Evolutionary conservation across 2,888 invertebrate genomes (phyloP).

Genomic region (Terebella lapidaria): DNA sequence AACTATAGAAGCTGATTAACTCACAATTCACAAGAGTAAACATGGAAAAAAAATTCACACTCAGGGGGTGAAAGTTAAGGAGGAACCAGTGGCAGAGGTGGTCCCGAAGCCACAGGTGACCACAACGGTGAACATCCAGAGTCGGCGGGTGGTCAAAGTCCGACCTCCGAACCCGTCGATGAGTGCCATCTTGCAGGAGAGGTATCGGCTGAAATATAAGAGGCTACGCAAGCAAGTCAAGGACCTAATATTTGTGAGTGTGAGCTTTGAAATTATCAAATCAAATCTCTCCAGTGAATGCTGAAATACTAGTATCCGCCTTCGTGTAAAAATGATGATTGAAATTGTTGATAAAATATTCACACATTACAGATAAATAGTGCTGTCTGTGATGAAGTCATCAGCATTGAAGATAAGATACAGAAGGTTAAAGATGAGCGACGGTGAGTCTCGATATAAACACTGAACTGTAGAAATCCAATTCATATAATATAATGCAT

Average conservation of each 20-base stretch:
- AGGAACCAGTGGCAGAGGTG: too few relatives aligned
- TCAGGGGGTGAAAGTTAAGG: too few relatives aligned
- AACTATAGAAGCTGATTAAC: too few relatives aligned
- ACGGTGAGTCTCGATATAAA: slow-evolving; percentile 37
- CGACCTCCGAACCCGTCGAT: background rate
- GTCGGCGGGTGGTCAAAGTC: too few relatives aligned
- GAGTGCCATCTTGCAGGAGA: slow-evolving; percentile 14
- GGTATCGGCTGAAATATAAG: slow-evolving; percentile 48
- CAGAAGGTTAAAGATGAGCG: slow-evolving; percentile 76
- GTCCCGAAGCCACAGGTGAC: too few relatives aligned
- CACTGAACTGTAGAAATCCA: too few relatives aligned
- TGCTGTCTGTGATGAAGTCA: slow-evolving; percentile 77
- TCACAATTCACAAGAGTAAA: too few relatives aligned
- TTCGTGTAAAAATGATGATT: background rate
- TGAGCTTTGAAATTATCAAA: background rate
- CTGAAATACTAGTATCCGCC: background rate
- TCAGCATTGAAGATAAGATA: slow-evolving; percentile 76
- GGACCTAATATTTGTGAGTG: slow-evolving; percentile 53
- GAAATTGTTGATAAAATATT: background rate
- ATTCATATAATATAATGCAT: too few relatives aligned
- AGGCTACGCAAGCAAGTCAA: slow-evolving; percentile 49
- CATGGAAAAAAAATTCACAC: too few relatives aligned
- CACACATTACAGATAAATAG: slow-evolving; percentile 53
- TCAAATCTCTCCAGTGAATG: background rate
- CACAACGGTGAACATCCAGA: too few relatives aligned